Percentiles rank a stretch among this genome's conserved stretches.
Evolutionary conservation across 1,140 invertebrate genomes (phyloP).

Genomic region (Acromyrmex heyeri): DNA sequence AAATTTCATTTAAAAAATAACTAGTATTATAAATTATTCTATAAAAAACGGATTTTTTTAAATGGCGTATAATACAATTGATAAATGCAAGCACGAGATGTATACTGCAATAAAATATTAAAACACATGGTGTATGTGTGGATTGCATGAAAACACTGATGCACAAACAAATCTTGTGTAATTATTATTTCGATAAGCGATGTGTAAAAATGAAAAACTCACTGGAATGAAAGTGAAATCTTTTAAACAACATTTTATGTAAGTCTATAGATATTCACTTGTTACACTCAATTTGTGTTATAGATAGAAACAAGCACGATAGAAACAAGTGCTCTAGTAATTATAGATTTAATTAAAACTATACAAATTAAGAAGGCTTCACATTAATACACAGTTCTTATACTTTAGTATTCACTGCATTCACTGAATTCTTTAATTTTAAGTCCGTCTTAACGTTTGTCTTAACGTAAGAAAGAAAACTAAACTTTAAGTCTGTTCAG

Average conservation of each 20-base stretch:
- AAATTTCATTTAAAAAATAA: background rate
- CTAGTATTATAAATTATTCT: constrained; percentile 57
- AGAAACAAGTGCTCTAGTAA: constrained; percentile 9
- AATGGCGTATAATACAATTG: constrained; percentile 38
- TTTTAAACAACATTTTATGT: constrained; percentile 70
- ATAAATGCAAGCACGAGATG: constrained; percentile 67
- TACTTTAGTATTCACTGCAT: constrained; percentile 17
- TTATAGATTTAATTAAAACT: constrained; percentile 22
- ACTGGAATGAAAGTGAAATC: constrained; percentile 77
- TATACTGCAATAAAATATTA: constrained; percentile 66
- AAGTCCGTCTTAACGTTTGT: constrained; percentile 29
- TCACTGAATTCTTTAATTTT: constrained; percentile 9
- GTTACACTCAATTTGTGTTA: background rate
- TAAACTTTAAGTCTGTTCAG: constrained; percentile 65
- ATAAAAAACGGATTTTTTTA: constrained; percentile 49
- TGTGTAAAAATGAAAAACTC: constrained; percentile 62
- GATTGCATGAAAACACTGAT: constrained; percentile 69
- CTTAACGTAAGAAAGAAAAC: constrained; percentile 64
- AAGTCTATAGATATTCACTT: constrained; percentile 1
- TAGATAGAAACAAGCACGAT: background rate
- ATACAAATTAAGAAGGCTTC: constrained; percentile 31
- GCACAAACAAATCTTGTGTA: constrained; percentile 66
- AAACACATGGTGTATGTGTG: constrained; percentile 50
- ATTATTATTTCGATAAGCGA: constrained; percentile 47
- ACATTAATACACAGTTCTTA: background rate